These are phyloP conservation scores for Elephas maximus DNA, from an alignment of 2,113 vertebrate species.

Conservation along the genomic window DNA sequence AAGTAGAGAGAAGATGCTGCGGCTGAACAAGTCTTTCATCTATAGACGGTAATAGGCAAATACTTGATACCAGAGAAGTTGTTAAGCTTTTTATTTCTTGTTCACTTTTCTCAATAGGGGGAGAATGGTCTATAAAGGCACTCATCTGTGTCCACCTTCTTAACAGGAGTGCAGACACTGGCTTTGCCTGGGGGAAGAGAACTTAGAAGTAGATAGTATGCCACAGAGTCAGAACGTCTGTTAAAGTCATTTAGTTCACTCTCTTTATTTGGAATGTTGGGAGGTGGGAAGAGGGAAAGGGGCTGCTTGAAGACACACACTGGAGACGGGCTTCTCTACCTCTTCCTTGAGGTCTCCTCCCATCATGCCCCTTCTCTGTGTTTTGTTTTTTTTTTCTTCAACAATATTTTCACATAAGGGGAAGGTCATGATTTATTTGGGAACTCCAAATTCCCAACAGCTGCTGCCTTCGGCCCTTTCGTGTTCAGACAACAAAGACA, in stretches of 20 bases:
- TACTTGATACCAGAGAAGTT: conserved; percentile 54
- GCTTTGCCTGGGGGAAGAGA: conserved; percentile 58
- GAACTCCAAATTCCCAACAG: neutral
- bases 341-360: neutral
- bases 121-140: conserved; percentile 64
- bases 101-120: conserved; percentile 70
- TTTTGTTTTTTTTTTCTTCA: neutral
- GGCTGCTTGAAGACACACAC: neutral
- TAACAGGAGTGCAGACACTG: conserved; percentile 55
- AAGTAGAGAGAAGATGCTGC: conserved; percentile 14
- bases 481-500: neutral
- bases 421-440: neutral
- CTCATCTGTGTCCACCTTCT: conserved; percentile 75
- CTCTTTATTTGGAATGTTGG: neutral
- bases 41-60: conserved; percentile 54
- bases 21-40: conserved; percentile 63
- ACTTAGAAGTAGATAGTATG: conserved; percentile 32
- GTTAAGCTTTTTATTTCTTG: conserved; percentile 74
- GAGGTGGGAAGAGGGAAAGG: neutral
- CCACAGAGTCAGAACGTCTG: conserved; percentile 26
- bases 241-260: neutral
- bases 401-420: neutral
- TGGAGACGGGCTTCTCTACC: neutral
- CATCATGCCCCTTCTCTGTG: neutral
- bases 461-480: neutral